Base-by-base conservation (phyloP, 2,113 vertebrate species). In the Mystacornis crossleyi region DNA sequence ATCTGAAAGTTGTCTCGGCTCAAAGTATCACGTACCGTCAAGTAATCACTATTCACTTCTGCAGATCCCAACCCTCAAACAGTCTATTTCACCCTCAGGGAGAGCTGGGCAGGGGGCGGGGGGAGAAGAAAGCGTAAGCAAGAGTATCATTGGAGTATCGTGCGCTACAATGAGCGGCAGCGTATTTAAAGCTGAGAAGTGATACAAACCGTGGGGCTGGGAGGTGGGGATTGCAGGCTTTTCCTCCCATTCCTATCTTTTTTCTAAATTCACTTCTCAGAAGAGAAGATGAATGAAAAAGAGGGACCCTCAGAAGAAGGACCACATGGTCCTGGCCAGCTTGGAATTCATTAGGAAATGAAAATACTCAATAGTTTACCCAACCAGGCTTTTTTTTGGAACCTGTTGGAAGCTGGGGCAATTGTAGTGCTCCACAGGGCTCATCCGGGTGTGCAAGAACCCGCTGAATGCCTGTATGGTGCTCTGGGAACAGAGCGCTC, bases 1-100 rank as follows among this genome's bases (percentile, higher is more conserved):
- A 92, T 84, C 86, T 91, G 86, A 96, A 95, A 71, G 69, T 89
- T 93, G 77, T 94, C 83, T 90, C 74, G 21, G 89, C 89, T 92
- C 80, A 45, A 91, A 92, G 83, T 81, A 86, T 80, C 73, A 47
- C 16, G 1, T 66, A 84, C 60, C 3, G 18, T 86, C 82, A 92
- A 92, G 82, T 78, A 84, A 92, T 94, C 80, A 28, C 89, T 55
- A 9, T 54, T 86, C 69, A 57, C 80, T 92, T 80, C 90, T 92
- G 81, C 69, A 92, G 91, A 62, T 86, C 87, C 36, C 72, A 90
- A 26, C 64, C 51, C 83, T 86, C 64, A 45, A 79, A 89, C 55
- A 74, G 64, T 26, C 72, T 81, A 51, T 89, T 95, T 89, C 51
- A 60, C 83, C 86, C 69, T 58, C 9, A 21, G 71, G 66, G 82